These are phyloP conservation scores for Elysia crispata DNA, from an alignment of 2,888 invertebrate species.

Conservation along the genomic window DNA sequence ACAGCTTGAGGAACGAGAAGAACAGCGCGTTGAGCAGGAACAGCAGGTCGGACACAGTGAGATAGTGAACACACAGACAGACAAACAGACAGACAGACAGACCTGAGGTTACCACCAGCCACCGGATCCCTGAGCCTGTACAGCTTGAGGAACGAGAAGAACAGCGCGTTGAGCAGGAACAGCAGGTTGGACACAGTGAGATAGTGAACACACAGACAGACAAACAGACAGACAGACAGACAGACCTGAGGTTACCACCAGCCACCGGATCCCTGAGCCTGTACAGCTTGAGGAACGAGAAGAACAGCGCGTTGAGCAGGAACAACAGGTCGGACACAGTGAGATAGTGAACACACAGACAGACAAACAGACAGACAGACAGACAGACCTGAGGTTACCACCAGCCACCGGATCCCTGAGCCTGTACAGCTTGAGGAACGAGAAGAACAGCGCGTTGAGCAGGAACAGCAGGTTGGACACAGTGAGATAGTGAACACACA, in stretches of 20 bases:
- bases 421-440: conserved; percentile 59
- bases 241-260: conserved; percentile 54
- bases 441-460: conserved; percentile 61
- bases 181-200: too few species aligned
- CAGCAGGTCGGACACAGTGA: too few species aligned
- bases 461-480: conserved; percentile 66
- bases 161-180: conserved; percentile 61
- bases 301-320: conserved; percentile 63
- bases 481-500: conserved; percentile 30
- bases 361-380: too few species aligned
- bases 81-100: too few species aligned
- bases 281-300: conserved; percentile 60
- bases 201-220: too few species aligned
- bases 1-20: too few species aligned
- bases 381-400: conserved; percentile 47
- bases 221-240: too few species aligned
- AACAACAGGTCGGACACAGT: conserved; percentile 66
- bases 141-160: conserved; percentile 61
- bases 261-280: conserved; percentile 52
- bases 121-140: conserved; percentile 55
- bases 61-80: too few species aligned
- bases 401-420: conserved; percentile 56
- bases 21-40: too few species aligned
- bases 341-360: conserved; percentile 27
- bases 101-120: conserved; percentile 55